phyloP scores from a whole-genome alignment of 2,797 vertebrate genomes.

The Acridotheres tristis region DNA sequence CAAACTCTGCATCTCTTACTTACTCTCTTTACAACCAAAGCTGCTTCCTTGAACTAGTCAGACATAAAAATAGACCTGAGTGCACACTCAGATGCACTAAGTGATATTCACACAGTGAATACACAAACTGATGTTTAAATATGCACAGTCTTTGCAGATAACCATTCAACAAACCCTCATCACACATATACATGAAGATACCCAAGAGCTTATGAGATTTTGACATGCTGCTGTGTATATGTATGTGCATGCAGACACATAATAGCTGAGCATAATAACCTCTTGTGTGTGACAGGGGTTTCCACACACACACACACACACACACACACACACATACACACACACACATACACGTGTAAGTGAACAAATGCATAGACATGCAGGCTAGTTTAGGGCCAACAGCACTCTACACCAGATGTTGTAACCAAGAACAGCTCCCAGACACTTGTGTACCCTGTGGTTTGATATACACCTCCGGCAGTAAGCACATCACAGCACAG shows the following conservation, averaged over 20 bases:
- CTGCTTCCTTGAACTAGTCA: not conserved
- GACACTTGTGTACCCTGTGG: fast-evolving
- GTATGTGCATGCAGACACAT: not conserved
- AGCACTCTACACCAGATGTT: fast-evolving
- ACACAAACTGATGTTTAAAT: not conserved
- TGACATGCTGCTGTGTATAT: not conserved
- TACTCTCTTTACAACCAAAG: not conserved
- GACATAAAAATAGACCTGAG: not conserved
- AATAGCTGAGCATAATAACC: not conserved
- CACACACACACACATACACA: too few species aligned
- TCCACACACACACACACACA: fast-evolving
- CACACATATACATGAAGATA: not conserved
- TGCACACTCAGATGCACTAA: not conserved
- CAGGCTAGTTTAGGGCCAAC: fast-evolving
- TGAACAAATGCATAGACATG: not conserved
- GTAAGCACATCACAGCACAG: fast-evolving
- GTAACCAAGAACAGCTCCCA: not conserved
- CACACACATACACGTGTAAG: not conserved
- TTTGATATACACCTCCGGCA: fast-evolving
- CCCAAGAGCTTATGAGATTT: not conserved
- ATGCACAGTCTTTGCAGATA: not conserved
- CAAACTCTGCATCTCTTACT: not conserved
- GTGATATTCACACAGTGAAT: too few species aligned
- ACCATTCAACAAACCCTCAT: not conserved
- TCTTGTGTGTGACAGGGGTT: fast-evolving